Evolutionary conservation across 2,797 vertebrate species (phyloP), one percentile per base, ranked within the genome.

Genomic region (Podarcis lilfordi): DNA sequence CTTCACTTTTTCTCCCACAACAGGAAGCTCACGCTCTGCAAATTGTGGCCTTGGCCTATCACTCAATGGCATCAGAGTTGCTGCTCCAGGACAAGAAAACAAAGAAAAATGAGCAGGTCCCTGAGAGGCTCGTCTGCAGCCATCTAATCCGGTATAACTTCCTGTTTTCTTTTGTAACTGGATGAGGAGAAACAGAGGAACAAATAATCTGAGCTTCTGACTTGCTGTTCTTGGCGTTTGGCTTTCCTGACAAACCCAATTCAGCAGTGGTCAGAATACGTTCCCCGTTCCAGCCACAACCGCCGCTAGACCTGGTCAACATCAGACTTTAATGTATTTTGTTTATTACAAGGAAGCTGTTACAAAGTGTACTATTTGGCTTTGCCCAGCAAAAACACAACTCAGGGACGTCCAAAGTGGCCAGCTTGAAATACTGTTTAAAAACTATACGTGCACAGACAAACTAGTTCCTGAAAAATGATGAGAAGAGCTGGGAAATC

Each of bases 161-260:
- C 93, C 94, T 92, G 89, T 92, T 95, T 95, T 93, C 68, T 91
- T 85, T 85, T 83, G 0, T 0, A 21, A 86, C 88, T 90, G 88
- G 59, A 85, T 89, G 80, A 87, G 84, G 37, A 92, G 68, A 86
- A 84, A 88, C 88, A 81, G 87, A 86, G 85, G 59, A 75, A 92
- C 81, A 55, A 91, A 88, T 86, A 10, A 86, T 80, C 19, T 0
- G 27, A 88, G 86, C 80, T 29, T 88, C 90, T 72, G 37, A 66
- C 78, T 76, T 21, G 75, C 82, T 61, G 89, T 84, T 89, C 45
- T 45, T 2, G 5, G 40, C 83, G 77, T 61, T 84, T 25, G 32
- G 78, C 32, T 82, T 77, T 25, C 79, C 77, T 75, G 79, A 61
- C 68, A 76, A 86, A 17, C 86, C 66, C n/a, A 45, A 71, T 88